Evolutionary conservation across 1,140 invertebrate species (phyloP).

Genomic region (Conus ventricosus): DNA sequence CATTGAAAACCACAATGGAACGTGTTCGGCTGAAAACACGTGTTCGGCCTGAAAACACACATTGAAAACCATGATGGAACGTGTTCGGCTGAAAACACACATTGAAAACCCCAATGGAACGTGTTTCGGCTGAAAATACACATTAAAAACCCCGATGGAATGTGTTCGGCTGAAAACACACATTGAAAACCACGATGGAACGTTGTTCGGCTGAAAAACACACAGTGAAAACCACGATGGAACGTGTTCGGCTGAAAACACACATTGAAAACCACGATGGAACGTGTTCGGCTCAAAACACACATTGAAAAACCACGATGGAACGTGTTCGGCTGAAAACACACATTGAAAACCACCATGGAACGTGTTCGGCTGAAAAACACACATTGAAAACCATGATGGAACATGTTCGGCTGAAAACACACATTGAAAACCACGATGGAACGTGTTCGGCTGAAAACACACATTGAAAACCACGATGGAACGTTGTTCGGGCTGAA

Average conservation of each 20-base stretch:
- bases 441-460: slow-evolving; percentile 68
- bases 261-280: too few relatives aligned
- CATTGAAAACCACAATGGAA: too few relatives aligned
- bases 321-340: slow-evolving; percentile 67
- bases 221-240: too few relatives aligned
- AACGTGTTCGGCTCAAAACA: slow-evolving; percentile 66
- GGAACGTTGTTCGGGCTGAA: slow-evolving; percentile 70
- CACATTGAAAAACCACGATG: too few relatives aligned
- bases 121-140: slow-evolving; percentile 65
- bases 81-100: slow-evolving; percentile 64
- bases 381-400: neutral
- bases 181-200: too few relatives aligned
- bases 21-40: slow-evolving; percentile 65
- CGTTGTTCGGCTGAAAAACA: slow-evolving; percentile 67
- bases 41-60: slow-evolving; percentile 64
- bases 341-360: too few relatives aligned
- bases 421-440: neutral
- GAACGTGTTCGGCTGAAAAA: slow-evolving; percentile 68
- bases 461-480: neutral
- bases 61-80: too few relatives aligned
- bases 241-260: slow-evolving; percentile 66
- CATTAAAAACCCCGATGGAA: too few relatives aligned
- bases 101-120: too few relatives aligned
- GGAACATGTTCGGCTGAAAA: slow-evolving; percentile 69
- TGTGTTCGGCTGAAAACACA: slow-evolving; percentile 65